Base-by-base conservation (phyloP, 1,140 invertebrate species). In the Uloborus diversus region DNA sequence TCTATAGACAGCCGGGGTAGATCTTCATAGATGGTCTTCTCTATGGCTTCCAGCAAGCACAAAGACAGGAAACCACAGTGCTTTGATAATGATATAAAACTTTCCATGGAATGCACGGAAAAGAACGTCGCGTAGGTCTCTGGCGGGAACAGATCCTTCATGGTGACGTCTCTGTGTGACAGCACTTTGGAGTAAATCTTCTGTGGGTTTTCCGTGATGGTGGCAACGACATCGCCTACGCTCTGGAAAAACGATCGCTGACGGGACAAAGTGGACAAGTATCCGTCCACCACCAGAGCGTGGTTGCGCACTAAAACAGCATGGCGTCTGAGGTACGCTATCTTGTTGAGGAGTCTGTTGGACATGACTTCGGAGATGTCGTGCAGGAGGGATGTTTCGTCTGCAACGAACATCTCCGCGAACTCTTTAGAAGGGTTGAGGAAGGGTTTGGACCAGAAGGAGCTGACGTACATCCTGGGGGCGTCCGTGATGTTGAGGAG, bases 241-340 rank as follows among this genome's bases (percentile, higher is more conserved):
- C 95, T 95, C 62, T 92, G 93, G 85, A 98, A 97, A 85, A 96
- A 92, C 0, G 93, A 93, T 86, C 96, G 96, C 87, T 97, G 94
- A 85, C 96, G 95, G 88, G 95, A 94, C 86, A 94, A 97, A 0
- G 94, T 96, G 25, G 94, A 94, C 62, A 97, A 85, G 84, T 97
- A 98, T 84, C 94, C 96, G 86, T 97, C 96, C 7, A 97, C 94
- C 93, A 97, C 95, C 87, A 97, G 96, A 20, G 95, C 96, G 85
- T 98, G 96, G 86, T 97, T 97, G 82, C 96, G 91, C 68, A 97
- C 96, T 83, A 95, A 92, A 64, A 96, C 94, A 78, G 95, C 95
- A 88, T 97, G 96, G 89, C 95, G 91, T 85, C 96, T 91, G 76
- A 95, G 93, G 86, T 94, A 95, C 1, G 95, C 92, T 73, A 97